These are phyloP conservation scores for Sitta carolinensis DNA, from an alignment of 2,797 vertebrate genomes.

Conservation along the genomic window DNA sequence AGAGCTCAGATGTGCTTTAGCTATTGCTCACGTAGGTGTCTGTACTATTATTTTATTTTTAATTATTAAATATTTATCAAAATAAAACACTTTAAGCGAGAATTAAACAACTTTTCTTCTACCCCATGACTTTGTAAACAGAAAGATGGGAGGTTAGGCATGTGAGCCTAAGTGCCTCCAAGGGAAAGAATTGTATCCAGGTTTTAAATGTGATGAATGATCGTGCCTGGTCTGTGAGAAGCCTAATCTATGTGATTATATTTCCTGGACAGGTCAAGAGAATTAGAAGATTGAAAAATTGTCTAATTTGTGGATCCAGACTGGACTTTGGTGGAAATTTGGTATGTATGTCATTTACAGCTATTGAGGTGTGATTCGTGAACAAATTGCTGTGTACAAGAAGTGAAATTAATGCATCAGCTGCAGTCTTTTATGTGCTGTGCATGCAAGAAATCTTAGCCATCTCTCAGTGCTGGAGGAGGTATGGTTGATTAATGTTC, in stretches of 20 bases:
- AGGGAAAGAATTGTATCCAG: background rate
- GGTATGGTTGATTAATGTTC: background rate
- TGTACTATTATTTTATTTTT: background rate
- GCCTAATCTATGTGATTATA: background rate
- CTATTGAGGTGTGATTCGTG: background rate
- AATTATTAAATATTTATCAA: background rate
- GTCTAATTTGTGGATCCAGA: background rate
- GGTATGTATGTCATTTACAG: background rate
- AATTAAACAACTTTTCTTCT: background rate
- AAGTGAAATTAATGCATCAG: background rate
- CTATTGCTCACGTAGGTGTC: background rate
- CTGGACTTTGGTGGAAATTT: background rate
- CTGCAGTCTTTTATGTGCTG: background rate
- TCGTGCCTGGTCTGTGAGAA: background rate
- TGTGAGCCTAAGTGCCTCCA: background rate
- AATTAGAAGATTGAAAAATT: background rate
- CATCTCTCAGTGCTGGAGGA: background rate
- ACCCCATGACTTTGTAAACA: background rate
- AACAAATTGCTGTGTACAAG: background rate
- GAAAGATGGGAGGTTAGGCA: background rate
- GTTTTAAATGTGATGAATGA: background rate
- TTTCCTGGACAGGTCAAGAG: background rate
- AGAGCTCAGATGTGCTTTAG: background rate
- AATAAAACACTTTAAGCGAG: background rate
- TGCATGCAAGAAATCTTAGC: background rate